These are phyloP conservation scores for Agrotis ipsilon DNA, from an alignment of 2,888 invertebrate species.

Conservation along the genomic window DNA sequence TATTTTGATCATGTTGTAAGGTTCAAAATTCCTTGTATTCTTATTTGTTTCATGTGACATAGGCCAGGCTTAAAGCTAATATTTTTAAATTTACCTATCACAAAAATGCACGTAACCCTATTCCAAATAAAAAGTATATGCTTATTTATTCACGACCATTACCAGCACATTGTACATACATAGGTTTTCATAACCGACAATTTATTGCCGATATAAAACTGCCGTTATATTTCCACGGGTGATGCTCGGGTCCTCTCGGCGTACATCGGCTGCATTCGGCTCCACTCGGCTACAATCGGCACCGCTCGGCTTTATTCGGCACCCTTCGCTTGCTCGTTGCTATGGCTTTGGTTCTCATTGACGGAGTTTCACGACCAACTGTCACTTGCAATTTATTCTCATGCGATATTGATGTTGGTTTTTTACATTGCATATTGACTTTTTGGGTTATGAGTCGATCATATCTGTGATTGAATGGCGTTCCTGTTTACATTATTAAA, in stretches of 20 bases:
- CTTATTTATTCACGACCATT: conserved; percentile 62
- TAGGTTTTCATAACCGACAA: conserved; percentile 62
- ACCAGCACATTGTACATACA: conserved; percentile 61
- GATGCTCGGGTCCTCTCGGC: conserved; percentile 32
- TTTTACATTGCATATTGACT: conserved; percentile 31
- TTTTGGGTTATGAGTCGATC: conserved; percentile 9
- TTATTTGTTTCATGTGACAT: no score
- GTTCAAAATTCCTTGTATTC: no score
- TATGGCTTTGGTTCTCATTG: conserved; percentile 60
- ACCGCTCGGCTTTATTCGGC: conserved; percentile 35
- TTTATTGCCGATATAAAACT: conserved; percentile 63
- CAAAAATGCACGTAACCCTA: conserved; percentile 6
- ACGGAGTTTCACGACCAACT: conserved; percentile 60
- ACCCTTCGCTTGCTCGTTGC: conserved; percentile 63
- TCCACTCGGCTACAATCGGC: conserved; percentile 28
- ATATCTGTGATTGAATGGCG: background rate
- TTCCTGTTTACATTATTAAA: background rate
- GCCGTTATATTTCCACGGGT: conserved; percentile 42
- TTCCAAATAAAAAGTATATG: conserved; percentile 37
- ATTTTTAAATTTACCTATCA: background rate
- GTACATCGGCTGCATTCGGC: conserved; percentile 35
- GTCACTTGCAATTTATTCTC: conserved; percentile 71
- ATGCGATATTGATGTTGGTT: conserved; percentile 50
- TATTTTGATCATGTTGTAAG: no score
- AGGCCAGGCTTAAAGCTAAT: no score